Evolutionary conservation across 2,797 vertebrate genomes (phyloP), one percentile per base, ranked within the genome.

Genomic region (Etheostoma perlongum): DNA sequence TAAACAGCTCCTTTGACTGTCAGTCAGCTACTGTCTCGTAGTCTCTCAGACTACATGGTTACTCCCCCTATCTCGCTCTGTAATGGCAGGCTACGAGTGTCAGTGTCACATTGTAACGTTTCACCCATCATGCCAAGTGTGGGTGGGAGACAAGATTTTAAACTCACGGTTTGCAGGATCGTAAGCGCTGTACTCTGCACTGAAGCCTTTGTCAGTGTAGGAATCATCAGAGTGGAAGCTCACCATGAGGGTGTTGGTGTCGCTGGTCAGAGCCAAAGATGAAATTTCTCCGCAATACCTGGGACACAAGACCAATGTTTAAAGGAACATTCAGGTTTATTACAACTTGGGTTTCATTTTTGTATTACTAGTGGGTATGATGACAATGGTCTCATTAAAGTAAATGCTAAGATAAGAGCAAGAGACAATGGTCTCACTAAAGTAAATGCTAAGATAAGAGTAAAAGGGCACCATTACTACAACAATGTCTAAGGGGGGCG

Each of bases 171-270:
- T 86, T 58, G 10, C 0, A 0, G 95, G 95, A 87, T 96, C 87
- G 21, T 77, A 95, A 51, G 91, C 90, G 2, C 33, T 93, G 89
- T 94, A 96, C 18, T 84, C 19, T 0, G 89, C 93, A 0, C 33
- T 86, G 91, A 96, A 96, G 79, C 96, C 96, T 90, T 95, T 96
- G 83, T 96, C 95, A 0, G 95, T 94, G 85, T 76, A 94, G 18
- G 95, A 95, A 70, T 89, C 80, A 19, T 96, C 96, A 0, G 96
- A 96, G 84, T 95, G 94, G 84, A 96, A 96, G 2, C 0, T 33
- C 68, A 96, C 82, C 0, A 81, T 77, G 1, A 96, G 1, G 40
- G 30, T 0, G 42, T 95, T 94, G 51, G 19, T 52, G 0, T 1
- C 0, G 63, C 94, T 96, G 73, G 86, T 92, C 47, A 95, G 19